Evolutionary conservation across 2,797 vertebrate genomes (phyloP).

Genomic region (Sebastes baramenuke): DNA sequence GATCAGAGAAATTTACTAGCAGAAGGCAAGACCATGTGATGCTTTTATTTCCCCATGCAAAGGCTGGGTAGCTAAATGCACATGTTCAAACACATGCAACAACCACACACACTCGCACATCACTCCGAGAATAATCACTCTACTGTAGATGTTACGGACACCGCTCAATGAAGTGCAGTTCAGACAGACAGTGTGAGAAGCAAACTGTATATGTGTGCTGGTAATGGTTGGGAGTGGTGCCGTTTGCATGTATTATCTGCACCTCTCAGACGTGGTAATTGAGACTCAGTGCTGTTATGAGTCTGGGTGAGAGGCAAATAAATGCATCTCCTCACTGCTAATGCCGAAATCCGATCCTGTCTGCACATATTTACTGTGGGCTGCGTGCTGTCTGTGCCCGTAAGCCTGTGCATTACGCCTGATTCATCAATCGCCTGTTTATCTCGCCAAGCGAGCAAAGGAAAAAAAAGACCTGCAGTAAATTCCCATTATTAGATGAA

Average conservation of each 20-base stretch:
- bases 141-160: conserved; percentile 40
- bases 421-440: conserved; percentile 83
- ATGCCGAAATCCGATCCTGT: conserved; percentile 80
- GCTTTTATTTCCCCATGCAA: neutral
- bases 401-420: conserved; percentile 78
- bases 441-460: conserved; percentile 69
- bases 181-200: conserved; percentile 70
- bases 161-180: conserved; percentile 62
- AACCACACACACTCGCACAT: neutral
- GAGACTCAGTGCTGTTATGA: conserved; percentile 77
- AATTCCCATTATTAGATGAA: conserved; percentile 81
- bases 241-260: conserved; percentile 82
- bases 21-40: neutral
- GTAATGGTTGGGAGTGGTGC: conserved; percentile 79
- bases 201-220: conserved; percentile 69
- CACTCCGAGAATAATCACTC: conserved; percentile 35
- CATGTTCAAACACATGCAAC: neutral
- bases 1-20: neutral
- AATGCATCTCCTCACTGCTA: conserved; percentile 78
- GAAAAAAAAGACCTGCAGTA: conserved; percentile 63
- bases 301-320: conserved; percentile 78
- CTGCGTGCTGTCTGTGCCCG: conserved; percentile 75
- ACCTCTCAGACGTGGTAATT: conserved; percentile 81
- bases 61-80: neutral
- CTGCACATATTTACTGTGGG: conserved; percentile 81